Conservation (phyloP, 2,888 invertebrate genomes). For the Seira ritae region DNA sequence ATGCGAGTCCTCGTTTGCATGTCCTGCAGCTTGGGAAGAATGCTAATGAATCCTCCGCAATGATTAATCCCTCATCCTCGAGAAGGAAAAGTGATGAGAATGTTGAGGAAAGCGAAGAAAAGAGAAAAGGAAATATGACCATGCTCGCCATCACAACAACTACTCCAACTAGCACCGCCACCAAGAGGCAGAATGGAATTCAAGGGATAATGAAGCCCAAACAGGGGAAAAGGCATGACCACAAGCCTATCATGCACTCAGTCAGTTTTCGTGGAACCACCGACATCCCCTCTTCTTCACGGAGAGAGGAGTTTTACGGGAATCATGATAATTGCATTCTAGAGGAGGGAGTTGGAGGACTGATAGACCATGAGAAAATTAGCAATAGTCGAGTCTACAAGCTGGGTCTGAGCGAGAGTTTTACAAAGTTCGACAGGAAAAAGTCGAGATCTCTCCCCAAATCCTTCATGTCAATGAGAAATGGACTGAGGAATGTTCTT, state of each 20-base stretch:
- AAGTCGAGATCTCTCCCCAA: slow-evolving; percentile 69
- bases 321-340: no score
- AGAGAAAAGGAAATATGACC: slow-evolving; percentile 24
- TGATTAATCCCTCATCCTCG: slow-evolving; percentile 13
- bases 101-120: slow-evolving; percentile 28
- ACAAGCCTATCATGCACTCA: slow-evolving; percentile 51
- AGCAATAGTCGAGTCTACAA: background rate
- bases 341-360: no score
- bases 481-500: slow-evolving; percentile 56
- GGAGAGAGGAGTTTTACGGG: background rate
- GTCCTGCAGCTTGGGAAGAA: slow-evolving; percentile 47
- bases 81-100: slow-evolving; percentile 43
- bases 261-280: slow-evolving; percentile 62
- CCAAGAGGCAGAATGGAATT: slow-evolving; percentile 4
- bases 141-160: slow-evolving; percentile 54
- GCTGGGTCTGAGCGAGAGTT: slow-evolving; percentile 36
- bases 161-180: slow-evolving; percentile 9
- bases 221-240: slow-evolving; percentile 39
- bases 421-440: slow-evolving; percentile 58
- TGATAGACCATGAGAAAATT: slow-evolving; percentile 3
- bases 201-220: slow-evolving; percentile 27
- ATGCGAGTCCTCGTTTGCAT: slow-evolving; percentile 45
- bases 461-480: slow-evolving; percentile 66
- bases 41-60: slow-evolving; percentile 15
- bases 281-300: slow-evolving; percentile 29